Evolutionary conservation across 2,113 vertebrate species (phyloP).

Genomic region (Microcebus griseorufus): DNA sequence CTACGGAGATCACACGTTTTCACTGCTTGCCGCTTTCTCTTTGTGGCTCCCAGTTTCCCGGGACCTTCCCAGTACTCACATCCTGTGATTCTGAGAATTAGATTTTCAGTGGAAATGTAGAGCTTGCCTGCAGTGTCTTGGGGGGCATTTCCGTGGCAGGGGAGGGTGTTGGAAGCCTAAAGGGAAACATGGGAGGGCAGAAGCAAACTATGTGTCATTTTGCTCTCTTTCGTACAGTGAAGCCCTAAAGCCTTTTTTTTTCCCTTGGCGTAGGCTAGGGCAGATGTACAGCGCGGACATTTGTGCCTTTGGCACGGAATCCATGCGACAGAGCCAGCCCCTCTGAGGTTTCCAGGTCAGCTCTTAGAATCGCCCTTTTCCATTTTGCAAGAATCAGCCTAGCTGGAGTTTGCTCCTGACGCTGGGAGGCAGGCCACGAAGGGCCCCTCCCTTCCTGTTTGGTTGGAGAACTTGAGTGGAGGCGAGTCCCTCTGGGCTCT

Average conservation of each 20-base stretch:
- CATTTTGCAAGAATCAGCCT: not conserved
- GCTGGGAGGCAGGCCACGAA: not conserved
- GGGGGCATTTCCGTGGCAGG: not conserved
- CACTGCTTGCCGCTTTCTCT: not conserved
- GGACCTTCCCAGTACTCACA: fast-evolving
- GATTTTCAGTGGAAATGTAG: not conserved
- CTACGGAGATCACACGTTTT: fast-evolving
- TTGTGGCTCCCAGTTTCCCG: not conserved
- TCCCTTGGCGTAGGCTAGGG: not conserved
- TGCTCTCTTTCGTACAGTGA: not conserved
- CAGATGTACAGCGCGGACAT: not conserved
- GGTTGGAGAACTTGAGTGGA: fast-evolving
- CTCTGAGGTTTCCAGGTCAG: not conserved
- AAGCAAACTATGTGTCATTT: not conserved
- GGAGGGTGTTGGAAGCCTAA: not conserved
- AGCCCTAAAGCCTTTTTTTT: not conserved
- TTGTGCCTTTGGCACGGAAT: not conserved
- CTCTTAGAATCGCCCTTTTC: not conserved
- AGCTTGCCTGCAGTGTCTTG: fast-evolving
- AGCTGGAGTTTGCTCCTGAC: not conserved
- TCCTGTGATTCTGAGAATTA: not conserved
- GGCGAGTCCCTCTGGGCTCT: fast-evolving
- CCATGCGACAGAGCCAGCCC: not conserved
- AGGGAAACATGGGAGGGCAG: not conserved
- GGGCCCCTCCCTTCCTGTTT: not conserved